Base-by-base conservation (phyloP, 64 coral and sea anemone species). In the Platygyra sinensis region DNA sequence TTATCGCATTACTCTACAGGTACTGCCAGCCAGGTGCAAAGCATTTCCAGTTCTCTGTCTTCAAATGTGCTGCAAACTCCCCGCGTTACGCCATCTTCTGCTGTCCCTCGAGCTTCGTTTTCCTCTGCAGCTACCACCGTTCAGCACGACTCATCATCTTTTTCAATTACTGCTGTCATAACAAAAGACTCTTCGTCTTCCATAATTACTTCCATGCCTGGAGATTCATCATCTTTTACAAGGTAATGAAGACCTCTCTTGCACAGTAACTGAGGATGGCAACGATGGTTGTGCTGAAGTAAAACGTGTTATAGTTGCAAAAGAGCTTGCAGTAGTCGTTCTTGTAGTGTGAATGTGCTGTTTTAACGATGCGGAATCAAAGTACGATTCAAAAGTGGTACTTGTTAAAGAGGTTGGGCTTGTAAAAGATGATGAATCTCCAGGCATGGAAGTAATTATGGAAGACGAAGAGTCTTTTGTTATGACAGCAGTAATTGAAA, bases 1-100 rank as follows among this genome's bases (percentile, higher is more conserved):
- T 85, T 85, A 31, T 85, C 81, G 22, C 20, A 67, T 85, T 85
- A 72, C 71, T 72, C 81, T 85, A 27, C 81, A 85, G 81, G 81
- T 85, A 16, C 2, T 28, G 0, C 16, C 7, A 17, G 38, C 11
- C 62, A 49, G 39, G 39, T 12, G 1, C 81, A 36, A 71, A 38
- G 63, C 65, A 22, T 85, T 30, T 51, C 60, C 3, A 50, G 22
- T 10, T 24, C 4, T 69, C 5, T 69, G 54, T 9, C 57, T 30
- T 59, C 77, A 65, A 38, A 5, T 5, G 19, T 10, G 16, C 63
- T 51, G 16, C 32, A 28, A 27, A 65, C 81, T 72, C 33, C 38
- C 5, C 39, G 25, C 7, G 22, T 71, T 50, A 71, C 38, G 13
- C 42, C 63, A 72, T 50, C 63, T 59, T 62, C 62, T 62, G 62